Conservation (phyloP, 2,113 vertebrate species). For the Thryonomys swinderianus region DNA sequence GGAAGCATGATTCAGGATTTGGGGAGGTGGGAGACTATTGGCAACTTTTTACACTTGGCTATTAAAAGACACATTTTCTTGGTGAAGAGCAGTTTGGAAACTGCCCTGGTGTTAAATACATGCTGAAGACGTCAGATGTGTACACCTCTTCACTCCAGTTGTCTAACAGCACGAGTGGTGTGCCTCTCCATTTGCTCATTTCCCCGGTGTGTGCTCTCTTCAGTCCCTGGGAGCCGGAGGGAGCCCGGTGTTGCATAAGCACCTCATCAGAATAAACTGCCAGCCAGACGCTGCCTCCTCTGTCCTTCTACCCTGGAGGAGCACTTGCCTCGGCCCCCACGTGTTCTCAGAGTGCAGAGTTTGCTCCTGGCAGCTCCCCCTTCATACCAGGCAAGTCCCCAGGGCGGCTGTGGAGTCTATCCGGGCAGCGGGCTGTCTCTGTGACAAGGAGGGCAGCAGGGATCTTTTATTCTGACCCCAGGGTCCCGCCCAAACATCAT, state of each 20-base stretch:
- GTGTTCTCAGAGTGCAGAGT: neutral
- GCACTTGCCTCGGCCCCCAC: neutral
- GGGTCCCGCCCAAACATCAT: neutral
- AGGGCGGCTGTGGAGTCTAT: neutral
- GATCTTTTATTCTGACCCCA: neutral
- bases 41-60: neutral
- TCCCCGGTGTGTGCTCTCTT: neutral
- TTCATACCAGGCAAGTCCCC: neutral
- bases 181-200: neutral
- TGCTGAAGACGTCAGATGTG: neutral
- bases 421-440: neutral
- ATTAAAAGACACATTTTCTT: constrained; percentile 36
- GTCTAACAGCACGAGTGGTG: neutral
- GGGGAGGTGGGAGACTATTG: neutral
- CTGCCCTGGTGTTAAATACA: neutral
- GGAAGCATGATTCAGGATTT: neutral
- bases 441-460: neutral
- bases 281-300: neutral
- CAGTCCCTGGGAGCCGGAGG: constrained; percentile 41
- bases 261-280: constrained; percentile 61
- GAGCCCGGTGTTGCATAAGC: constrained; percentile 69
- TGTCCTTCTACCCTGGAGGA: neutral
- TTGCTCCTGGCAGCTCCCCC: neutral
- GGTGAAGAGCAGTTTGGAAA: neutral
- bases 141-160: neutral